These are phyloP conservation scores for Probaryconus sp. DNA, from an alignment of 1,140 invertebrate genomes.

Conservation along the genomic window DNA sequence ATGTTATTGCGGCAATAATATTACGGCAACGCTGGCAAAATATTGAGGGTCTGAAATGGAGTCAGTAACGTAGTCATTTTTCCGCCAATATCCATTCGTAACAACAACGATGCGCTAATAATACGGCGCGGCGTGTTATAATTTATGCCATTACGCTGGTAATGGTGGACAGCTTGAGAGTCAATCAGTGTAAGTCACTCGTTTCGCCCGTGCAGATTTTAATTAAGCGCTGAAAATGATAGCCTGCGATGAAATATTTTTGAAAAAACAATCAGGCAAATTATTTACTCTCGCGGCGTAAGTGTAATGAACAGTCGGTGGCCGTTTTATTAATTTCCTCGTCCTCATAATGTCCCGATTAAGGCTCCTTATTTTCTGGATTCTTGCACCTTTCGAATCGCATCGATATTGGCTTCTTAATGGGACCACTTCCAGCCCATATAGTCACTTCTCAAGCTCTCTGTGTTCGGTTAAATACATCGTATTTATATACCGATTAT, in stretches of 20 bases:
- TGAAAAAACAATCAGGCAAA: slow-evolving; percentile 52
- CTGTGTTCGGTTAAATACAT: slow-evolving; percentile 5
- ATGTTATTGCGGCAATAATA: slow-evolving; percentile 7
- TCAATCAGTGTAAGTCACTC: slow-evolving; percentile 64
- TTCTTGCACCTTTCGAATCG: slow-evolving; percentile 38
- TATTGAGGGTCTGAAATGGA: background rate
- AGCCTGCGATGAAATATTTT: slow-evolving; percentile 54
- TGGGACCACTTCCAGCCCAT: slow-evolving; percentile 26
- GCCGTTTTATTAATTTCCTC: slow-evolving; percentile 61
- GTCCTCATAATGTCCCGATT: slow-evolving; percentile 47
- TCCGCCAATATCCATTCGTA: slow-evolving; percentile 45
- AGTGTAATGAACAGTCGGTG: slow-evolving; percentile 60
- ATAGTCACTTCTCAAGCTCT: slow-evolving; percentile 31
- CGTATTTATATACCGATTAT: slow-evolving; percentile 34
- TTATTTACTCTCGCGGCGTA: slow-evolving; percentile 52
- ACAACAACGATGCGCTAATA: slow-evolving; percentile 57
- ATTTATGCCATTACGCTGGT: slow-evolving; percentile 53
- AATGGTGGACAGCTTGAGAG: slow-evolving; percentile 54
- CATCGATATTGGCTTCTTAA: slow-evolving; percentile 36
- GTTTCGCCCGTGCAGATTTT: slow-evolving; percentile 59
- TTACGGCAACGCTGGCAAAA: slow-evolving; percentile 21
- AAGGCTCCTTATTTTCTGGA: slow-evolving; percentile 34
- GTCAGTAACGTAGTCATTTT: slow-evolving; percentile 32
- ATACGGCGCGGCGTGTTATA: slow-evolving; percentile 49
- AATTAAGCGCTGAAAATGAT: slow-evolving; percentile 65